A percentile compares a stretch with the other conserved stretches of the same genome.
These are phyloP conservation scores for Rhabdophis nuchalis DNA, from an alignment of 2,797 vertebrate species.

Conservation along the genomic window DNA sequence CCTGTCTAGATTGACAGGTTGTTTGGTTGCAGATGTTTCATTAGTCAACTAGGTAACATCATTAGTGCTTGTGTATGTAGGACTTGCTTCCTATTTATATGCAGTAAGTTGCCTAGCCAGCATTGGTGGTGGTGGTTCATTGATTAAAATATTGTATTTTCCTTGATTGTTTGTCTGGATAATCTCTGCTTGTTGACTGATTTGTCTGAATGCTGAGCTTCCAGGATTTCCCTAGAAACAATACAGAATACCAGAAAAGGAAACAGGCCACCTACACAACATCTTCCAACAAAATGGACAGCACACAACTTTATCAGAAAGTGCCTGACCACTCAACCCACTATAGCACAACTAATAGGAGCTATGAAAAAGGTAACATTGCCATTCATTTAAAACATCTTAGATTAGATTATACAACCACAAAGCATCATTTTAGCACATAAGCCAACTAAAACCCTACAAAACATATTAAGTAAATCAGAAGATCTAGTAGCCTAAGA, in stretches of 20 bases:
- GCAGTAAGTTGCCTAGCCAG: not conserved
- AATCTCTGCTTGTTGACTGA: not conserved
- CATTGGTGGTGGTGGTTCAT: not conserved
- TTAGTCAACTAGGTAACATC: not conserved
- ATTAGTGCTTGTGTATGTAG: not conserved
- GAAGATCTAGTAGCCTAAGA: not conserved
- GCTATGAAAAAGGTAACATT: not conserved
- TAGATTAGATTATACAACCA: not conserved
- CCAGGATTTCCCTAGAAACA: not conserved
- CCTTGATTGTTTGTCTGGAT: not conserved
- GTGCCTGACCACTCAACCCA: not conserved
- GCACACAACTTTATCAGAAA: not conserved
- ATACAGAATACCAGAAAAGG: not conserved
- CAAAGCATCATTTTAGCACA: not conserved
- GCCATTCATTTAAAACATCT: not conserved
- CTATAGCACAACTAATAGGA: not conserved
- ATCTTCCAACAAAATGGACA: not conserved
- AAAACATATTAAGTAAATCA: not conserved
- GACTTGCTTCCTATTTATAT: not conserved
- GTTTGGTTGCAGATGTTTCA: not conserved
- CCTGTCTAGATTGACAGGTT: not conserved
- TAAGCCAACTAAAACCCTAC: not conserved
- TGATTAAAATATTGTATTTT: not conserved
- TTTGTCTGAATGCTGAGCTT: not conserved
- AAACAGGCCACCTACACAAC: not conserved